phyloP scores from a whole-genome alignment of 2,797 vertebrate genomes.

The Bufotes viridis region DNA sequence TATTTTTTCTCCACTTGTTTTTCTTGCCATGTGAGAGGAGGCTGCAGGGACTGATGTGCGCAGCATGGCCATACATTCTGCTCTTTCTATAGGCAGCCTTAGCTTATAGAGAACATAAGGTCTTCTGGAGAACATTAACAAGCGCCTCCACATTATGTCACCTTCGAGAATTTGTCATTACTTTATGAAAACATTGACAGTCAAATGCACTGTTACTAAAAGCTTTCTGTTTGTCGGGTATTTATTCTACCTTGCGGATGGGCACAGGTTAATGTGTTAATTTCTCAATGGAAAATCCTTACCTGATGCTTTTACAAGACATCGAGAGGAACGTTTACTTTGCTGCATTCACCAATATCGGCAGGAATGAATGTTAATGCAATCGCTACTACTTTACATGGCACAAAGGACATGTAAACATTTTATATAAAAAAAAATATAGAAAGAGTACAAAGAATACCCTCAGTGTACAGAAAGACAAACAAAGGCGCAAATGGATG shows the following conservation, averaged over 20 bases:
- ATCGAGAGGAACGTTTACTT: not conserved
- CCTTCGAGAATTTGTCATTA: constrained; percentile 13
- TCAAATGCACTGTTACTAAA: constrained; percentile 14
- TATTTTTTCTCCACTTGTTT: not conserved
- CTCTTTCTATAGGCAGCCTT: not conserved
- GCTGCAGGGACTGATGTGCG: not conserved
- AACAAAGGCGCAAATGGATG: not conserved
- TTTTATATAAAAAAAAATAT: not conserved
- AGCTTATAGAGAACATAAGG: no score
- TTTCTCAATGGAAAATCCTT: not conserved
- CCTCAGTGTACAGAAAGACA: not conserved
- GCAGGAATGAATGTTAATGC: constrained; percentile 26
- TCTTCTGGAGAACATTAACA: not conserved
- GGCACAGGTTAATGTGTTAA: constrained; percentile 1
- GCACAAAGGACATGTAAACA: not conserved
- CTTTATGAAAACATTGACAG: not conserved
- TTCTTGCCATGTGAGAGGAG: not conserved
- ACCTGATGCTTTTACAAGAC: not conserved
- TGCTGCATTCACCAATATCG: not conserved
- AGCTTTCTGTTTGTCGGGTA: constrained; percentile 2
- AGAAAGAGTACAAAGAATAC: not conserved
- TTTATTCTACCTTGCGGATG: not conserved
- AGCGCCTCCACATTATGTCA: constrained; percentile 19
- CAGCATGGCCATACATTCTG: not conserved
- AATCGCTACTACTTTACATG: constrained; percentile 9